Base-by-base conservation (phyloP, 1,140 invertebrate genomes). In the Megalopta genalis region DNA sequence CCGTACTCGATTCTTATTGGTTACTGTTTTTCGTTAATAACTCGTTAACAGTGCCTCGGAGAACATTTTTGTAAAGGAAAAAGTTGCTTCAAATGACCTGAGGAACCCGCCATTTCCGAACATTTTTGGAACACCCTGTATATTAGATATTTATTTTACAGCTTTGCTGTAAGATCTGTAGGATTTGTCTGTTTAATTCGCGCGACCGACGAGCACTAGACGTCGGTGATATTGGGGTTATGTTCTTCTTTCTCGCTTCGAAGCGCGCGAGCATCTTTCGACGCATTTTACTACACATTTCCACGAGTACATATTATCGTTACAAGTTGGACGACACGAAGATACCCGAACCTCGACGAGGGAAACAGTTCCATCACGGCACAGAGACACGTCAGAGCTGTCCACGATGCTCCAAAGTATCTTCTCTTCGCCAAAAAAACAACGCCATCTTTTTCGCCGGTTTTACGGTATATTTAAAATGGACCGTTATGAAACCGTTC, bases 401-500 rank as follows among this genome's bases (percentile, higher is more conserved):
- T 39, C 25, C 57, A 27, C 27, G 52, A 68, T 46, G 37, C 16
- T 60, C 8, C 23, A 4, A 42, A 69, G 21, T 39, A 49, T 37
- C 25, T 52, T 27, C n/a, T 77, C 25, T 25, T 77, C 27, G 46
- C 42, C 18, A 23, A 71, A 64, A 46, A 25, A n/a, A 46, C 1
- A 32, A 32, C 1, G 42, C 60, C 54, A 54, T 60, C 68, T 39
- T n/a, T 57, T 64, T 73, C 23, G 57, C 39, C 14, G 27, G 23
- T 25, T 65, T 49, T 32, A 54, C 72, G 46, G 25, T 23, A 37
- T 52, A 42, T 42, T 42, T 27, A 18, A 64, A 46, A 77, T 64
- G 76, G 68, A 71, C 60, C 67, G 64, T 7, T 63, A 71, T 7
- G 52, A 25, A 57, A 16, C 46, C 21, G 46, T 65, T 74, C 23